Evolutionary conservation across 2,888 invertebrate species (phyloP), one percentile per base, ranked within the genome.

Genomic region (Branchellion lobata): DNA sequence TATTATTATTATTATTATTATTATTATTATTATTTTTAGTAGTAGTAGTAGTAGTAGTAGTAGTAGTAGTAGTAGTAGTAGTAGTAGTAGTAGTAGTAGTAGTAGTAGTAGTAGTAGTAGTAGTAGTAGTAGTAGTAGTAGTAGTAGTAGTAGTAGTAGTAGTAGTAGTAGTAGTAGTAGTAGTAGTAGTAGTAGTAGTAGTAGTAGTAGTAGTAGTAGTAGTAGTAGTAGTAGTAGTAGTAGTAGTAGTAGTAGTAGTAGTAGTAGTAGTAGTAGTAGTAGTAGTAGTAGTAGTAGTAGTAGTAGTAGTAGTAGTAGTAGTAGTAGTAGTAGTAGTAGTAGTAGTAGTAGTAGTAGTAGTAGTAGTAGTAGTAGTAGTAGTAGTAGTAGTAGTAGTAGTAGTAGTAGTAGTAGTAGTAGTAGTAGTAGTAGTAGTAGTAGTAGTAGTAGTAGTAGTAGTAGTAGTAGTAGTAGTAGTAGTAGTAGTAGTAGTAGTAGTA

Each of bases 401-500:
- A 27, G 33, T 71, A 31, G 72, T 71, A 27, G 33, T 33, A 31
- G 72, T 71, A 31, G 31, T 71, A 33, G 31, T 27, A 71, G 72
- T 71, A 33, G 72, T n/a, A 31, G 72, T 29, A 71, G 72, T 27
- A 71, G 72, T 33, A 71, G 33, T 33, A 71, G 72, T 31, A 31
- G 33, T 27, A 27, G 65, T 21, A 11, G 65, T 21, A 65, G 65
- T 21, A 65, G 65, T 11, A 65, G 65, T 65, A 65, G 5, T 69
- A 80, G 76, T 75, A 80, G 80, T 81, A 80, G 79, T 81, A 80
- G 80, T 80, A 76, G 81, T 81, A 81, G 80, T 80, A 80, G 80
- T 80, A 81, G 80, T 80, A 81, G 81, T 81, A 81, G 80, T 81
- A 81, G 81, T 81, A 81, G 80, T 80, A 80, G 81, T 81, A 78